Percentiles rank a stretch among this genome's conserved stretches.
Conservation (phyloP, 23 tunicate species). For the Aplidium turbinatum region DNA sequence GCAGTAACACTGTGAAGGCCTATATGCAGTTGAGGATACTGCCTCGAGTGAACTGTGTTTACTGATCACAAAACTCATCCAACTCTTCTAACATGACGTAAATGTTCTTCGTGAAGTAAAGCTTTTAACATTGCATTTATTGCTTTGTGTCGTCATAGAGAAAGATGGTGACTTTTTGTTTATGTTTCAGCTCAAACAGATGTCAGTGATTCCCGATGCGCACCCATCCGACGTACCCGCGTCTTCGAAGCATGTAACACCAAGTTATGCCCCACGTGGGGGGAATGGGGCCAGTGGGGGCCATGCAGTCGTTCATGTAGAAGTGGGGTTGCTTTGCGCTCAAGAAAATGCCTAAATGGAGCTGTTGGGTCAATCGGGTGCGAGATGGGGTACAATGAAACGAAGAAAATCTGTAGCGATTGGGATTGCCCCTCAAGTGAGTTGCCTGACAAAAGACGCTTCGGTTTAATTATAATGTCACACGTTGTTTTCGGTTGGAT, state of each 20-base stretch:
- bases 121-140: too few species aligned
- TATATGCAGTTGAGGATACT: too few species aligned
- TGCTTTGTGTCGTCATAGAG: too few species aligned
- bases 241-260: constrained; percentile 26
- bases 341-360: constrained; percentile 57
- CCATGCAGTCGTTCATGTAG: constrained; percentile 74
- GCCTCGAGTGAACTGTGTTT: too few species aligned
- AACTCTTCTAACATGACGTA: too few species aligned
- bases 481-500: too few species aligned
- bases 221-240: background rate
- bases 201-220: constrained; percentile 1
- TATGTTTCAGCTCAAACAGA: constrained; percentile 8
- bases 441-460: too few species aligned
- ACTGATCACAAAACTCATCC: too few species aligned
- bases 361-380: constrained; percentile 40
- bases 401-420: constrained; percentile 28
- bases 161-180: background rate
- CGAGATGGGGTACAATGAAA: constrained; percentile 7
- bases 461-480: background rate
- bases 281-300: constrained; percentile 65
- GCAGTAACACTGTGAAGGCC: too few species aligned
- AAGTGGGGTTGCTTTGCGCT: constrained; percentile 41
- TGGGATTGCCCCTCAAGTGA: constrained; percentile 68
- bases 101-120: too few species aligned
- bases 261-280: constrained; percentile 49